phyloP scores from a whole-genome alignment of 2,888 invertebrate genomes.

The Ptychoptera contaminata region DNA sequence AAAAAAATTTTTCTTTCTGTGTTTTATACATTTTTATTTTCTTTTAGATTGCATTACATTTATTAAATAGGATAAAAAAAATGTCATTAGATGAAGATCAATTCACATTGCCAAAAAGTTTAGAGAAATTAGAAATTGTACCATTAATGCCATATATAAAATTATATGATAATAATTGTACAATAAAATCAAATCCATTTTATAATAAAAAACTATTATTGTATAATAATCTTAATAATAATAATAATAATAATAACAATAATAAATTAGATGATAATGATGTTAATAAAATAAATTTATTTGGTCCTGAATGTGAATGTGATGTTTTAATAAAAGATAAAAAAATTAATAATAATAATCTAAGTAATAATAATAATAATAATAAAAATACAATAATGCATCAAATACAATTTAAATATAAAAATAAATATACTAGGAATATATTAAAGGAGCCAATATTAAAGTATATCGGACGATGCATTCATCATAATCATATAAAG shows the following conservation, averaged over 20 bases:
- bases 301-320: conserved; percentile 10
- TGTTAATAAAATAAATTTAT: conserved; percentile 6
- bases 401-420: conserved; percentile 11
- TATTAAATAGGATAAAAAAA: background rate
- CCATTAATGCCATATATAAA: conserved; percentile 23
- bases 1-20: no score
- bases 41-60: no score
- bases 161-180: conserved; percentile 12
- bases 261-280: background rate
- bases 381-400: conserved; percentile 8
- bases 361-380: conserved; percentile 1
- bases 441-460: conserved; percentile 14
- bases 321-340: background rate
- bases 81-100: conserved; percentile 1
- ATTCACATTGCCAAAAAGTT: conserved; percentile 30
- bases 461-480: conserved; percentile 13
- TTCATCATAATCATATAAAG: conserved; percentile 12
- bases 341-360: background rate
- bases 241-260: background rate
- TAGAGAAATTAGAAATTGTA: conserved; percentile 41
- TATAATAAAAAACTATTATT: conserved; percentile 8
- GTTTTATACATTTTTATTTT: no score
- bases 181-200: conserved; percentile 6
- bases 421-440: conserved; percentile 7
- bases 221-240: background rate